Percentiles rank a stretch among this genome's conserved stretches.
Evolutionary conservation across 2,113 vertebrate species (phyloP).

Genomic region (Pomatostomus ruficeps): DNA sequence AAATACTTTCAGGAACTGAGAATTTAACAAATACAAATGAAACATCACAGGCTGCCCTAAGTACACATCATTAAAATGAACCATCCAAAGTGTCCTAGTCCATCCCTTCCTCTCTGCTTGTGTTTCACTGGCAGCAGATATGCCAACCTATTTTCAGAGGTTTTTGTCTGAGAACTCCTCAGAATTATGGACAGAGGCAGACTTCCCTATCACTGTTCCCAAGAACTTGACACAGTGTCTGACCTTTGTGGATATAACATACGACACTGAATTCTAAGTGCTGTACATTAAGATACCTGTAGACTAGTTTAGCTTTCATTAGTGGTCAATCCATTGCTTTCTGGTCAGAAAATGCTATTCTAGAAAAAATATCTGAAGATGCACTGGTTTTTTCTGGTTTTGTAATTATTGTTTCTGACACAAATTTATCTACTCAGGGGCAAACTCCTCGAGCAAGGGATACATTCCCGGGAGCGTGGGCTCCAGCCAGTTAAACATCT

Average conservation of each 20-base stretch:
- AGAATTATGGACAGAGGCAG: background rate
- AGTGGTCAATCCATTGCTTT: background rate
- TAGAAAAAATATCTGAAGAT: background rate
- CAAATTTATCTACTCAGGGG: background rate
- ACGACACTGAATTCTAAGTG: background rate
- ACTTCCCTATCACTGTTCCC: background rate
- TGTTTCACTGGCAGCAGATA: background rate
- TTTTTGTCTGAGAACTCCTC: background rate
- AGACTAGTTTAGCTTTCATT: background rate
- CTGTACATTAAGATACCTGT: background rate
- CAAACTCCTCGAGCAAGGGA: background rate
- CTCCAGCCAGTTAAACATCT: background rate
- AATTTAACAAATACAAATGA: background rate
- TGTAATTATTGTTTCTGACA: background rate
- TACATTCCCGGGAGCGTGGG: background rate
- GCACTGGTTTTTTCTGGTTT: background rate
- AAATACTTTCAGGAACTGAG: background rate
- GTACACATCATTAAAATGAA: background rate
- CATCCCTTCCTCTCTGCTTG: background rate
- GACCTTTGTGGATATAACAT: background rate
- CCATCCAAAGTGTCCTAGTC: background rate
- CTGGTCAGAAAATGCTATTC: background rate
- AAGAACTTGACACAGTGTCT: accelerated
- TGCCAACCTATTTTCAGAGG: background rate
- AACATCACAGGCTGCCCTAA: background rate